phyloP scores from a whole-genome alignment of 2,797 vertebrate genomes.

The Coregonus ussuriensis region DNA sequence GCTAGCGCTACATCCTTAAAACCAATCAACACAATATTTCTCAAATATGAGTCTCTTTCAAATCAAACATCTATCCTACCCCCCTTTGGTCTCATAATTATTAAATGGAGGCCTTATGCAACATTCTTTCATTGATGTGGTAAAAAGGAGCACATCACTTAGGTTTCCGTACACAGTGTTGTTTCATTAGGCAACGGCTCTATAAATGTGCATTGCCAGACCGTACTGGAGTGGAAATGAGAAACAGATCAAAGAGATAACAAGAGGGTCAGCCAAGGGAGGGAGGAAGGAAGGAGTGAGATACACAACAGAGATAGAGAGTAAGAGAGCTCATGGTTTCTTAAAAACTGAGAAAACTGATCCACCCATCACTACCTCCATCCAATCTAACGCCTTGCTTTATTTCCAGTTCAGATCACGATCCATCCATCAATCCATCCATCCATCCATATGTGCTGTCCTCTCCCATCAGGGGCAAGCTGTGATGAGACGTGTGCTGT shows the following conservation, averaged over 20 bases:
- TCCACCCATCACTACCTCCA: background rate
- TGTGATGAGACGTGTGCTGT: constrained; percentile 43
- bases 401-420: constrained; percentile 40
- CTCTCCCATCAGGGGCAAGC: constrained; percentile 33
- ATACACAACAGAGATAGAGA: background rate
- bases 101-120: background rate
- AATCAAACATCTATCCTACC: background rate
- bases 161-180: background rate
- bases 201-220: background rate
- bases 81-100: background rate
- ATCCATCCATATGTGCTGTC: constrained; percentile 44
- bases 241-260: background rate
- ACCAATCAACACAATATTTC: background rate
- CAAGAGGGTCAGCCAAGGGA: background rate
- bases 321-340: constrained; percentile 13
- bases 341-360: constrained; percentile 4
- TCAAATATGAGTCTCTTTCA: background rate
- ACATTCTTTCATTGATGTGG: background rate
- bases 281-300: background rate
- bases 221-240: background rate
- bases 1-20: background rate
- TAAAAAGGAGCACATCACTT: background rate
- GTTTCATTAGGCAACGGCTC: background rate
- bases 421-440: constrained; percentile 43
- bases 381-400: constrained; percentile 39